Conservation (phyloP, 2,888 invertebrate genomes). For the Trypoxylon attenuatum region DNA sequence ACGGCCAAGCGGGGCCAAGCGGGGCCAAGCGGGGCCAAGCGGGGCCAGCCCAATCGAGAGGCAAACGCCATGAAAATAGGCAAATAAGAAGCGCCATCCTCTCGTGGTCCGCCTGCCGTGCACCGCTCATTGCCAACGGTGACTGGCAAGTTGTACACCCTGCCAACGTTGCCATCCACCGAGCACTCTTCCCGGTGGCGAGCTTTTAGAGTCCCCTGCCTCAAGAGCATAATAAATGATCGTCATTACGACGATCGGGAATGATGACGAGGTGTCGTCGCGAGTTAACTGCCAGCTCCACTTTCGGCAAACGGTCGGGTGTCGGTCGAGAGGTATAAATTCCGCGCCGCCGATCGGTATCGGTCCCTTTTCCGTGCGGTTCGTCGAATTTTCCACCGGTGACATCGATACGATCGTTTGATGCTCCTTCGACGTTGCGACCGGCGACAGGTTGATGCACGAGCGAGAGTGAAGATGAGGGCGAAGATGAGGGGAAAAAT, state of each 20-base stretch:
- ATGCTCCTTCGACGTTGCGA: no score
- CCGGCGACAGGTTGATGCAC: no score
- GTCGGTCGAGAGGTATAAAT: slow-evolving; percentile 13
- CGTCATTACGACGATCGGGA: slow-evolving; percentile 49
- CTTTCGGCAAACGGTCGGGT: slow-evolving; percentile 8
- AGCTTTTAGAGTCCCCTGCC: no score
- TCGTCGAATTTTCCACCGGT: background rate
- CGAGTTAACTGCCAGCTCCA: slow-evolving; percentile 21
- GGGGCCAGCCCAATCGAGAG: slow-evolving; percentile 32
- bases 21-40: no score
- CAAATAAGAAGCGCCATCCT: slow-evolving; percentile 51
- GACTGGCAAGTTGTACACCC: slow-evolving; percentile 64
- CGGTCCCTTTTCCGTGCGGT: background rate
- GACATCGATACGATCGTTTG: slow-evolving; percentile 23
- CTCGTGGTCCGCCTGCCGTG: slow-evolving; percentile 52
- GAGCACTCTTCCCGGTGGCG: no score
- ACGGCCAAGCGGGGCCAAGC: no score
- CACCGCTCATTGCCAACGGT: slow-evolving; percentile 58
- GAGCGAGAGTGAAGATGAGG: no score
- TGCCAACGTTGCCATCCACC: no score
- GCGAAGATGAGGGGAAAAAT: no score
- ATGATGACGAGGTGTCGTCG: slow-evolving; percentile 40
- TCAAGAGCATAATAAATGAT: slow-evolving; percentile 47
- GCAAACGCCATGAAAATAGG: slow-evolving; percentile 57
- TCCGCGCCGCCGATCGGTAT: no score